A percentile compares a stretch with the other conserved stretches of the same genome.
These are phyloP conservation scores for Drosophila rubida DNA, from an alignment of 2,888 invertebrate species.

Conservation along the genomic window DNA sequence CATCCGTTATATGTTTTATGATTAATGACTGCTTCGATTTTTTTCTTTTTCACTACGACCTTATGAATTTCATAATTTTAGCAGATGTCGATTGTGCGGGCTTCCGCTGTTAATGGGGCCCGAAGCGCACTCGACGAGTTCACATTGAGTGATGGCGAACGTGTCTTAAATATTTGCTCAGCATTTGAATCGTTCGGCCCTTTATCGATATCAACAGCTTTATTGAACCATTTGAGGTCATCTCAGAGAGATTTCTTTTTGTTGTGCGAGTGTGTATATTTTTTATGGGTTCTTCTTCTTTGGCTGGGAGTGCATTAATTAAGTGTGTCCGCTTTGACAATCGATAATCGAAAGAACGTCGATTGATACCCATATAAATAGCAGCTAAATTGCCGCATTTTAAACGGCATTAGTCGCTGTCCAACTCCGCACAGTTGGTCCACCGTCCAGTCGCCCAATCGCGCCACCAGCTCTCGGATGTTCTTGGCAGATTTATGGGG, in stretches of 20 bases:
- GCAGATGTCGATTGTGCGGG: conserved; percentile 50
- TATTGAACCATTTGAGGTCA: conserved; percentile 58
- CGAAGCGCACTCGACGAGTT: conserved; percentile 31
- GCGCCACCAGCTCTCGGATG: conserved; percentile 10
- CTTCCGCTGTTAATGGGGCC: conserved; percentile 36
- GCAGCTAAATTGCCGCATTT: conserved; percentile 61
- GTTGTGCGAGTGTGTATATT: conserved; percentile 13
- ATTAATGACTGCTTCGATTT: conserved; percentile 41
- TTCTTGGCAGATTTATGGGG: conserved; percentile 63
- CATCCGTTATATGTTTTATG: conserved; percentile 44
- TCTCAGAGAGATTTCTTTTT: conserved; percentile 57
- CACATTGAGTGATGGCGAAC: conserved; percentile 6
- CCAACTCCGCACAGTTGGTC: conserved; percentile 10
- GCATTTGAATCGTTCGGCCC: conserved; percentile 35
- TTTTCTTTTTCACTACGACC: conserved; percentile 30
- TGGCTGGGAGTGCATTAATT: conserved; percentile 60
- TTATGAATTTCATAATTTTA: conserved; percentile 59
- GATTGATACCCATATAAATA: conserved; percentile 65
- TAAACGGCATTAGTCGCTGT: conserved; percentile 64
- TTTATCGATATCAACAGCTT: conserved; percentile 40
- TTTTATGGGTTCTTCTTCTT: conserved; percentile 44
- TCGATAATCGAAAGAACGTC: conserved; percentile 48
- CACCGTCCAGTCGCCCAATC: background rate
- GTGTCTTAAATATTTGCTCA: conserved; percentile 43
- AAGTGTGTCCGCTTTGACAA: conserved; percentile 43